Base-by-base conservation (phyloP, 2,888 invertebrate species). In the Leptinotarsa haldemani region DNA sequence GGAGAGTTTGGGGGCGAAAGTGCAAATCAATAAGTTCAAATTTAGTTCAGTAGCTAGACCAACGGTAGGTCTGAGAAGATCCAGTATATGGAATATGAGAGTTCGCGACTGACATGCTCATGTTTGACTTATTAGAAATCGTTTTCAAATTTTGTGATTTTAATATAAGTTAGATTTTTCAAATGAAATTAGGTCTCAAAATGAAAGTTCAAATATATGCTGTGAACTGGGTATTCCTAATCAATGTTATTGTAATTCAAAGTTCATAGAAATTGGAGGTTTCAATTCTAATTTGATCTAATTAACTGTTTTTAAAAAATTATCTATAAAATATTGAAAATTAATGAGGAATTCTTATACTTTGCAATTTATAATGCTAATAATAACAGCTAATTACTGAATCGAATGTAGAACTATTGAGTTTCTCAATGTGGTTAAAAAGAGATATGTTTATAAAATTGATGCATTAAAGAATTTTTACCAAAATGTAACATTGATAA, bases 1-100 rank as follows among this genome's bases (percentile, higher is more conserved):
- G 78, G 87, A 89, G 18, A 89, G 88, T 74, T 89, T 94, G 81
- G 87, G 88, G 30, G 88, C 90, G 2, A 87, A 88, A 73, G 90
- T 94, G 69, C 90, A 91, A 82, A 90, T 95, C 65, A 95, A 95
- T 86, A 92, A 92, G 84, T 93, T 92, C 82, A 90, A 92, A 75
- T 94, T 94, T 85, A 97, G 97, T 82, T 95, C 95, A 0, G 93
- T 97, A 16, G 96, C 97, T 0, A 89, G 96, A 16, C 97, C 97
- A 0, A 97, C 97, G 0, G 96, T 97, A 0, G 97, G 97, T 0
- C 90, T 94, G 1, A 89, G 94, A 77, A 90, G 97, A 80, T 96
- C 97, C 0, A 96, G 95, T 30, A 94, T 98, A 84, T 98, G 97
- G 98, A 95, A 94, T 1, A 88, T 95, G 40, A 88, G 95, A 70